Evolutionary conservation across 2,888 invertebrate species (phyloP), one percentile per base, ranked within the genome.

Genomic region (Macrophya annulata): DNA sequence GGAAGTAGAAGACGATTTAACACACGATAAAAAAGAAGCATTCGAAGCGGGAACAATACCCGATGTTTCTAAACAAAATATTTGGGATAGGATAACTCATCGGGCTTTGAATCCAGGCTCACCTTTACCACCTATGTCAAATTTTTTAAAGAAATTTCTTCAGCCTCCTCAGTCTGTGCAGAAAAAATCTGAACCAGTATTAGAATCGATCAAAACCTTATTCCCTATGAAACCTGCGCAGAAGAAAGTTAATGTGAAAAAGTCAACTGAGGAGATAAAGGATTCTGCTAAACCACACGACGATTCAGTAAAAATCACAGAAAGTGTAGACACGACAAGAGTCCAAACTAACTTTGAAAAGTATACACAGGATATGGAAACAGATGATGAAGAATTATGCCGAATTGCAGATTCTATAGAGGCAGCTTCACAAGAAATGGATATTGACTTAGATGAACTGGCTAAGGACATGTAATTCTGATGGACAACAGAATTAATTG

Each of bases 51-150:
- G 89, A 55, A 88, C 51, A 15, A 87, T 91, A 72, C 88, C 88
- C 4, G 86, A 90, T 83, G 88, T 90, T 72, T 85, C 74, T 0
- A 72, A 86, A n/a, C 92, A 92, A 59, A 88, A 90, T 81, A 65
- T 85, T 0, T 92, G 89, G 89, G 88, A 92, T 86, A 85, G 86
- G 21, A 51, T 92, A 25, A 86, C 90, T 0, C 72, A 88, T 87
- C 90, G 92, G 8, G 91, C 90, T 1, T 51, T 92, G 0, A 86
- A 92, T 87, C 90, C 90, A 6, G 83, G 89, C 2, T 85, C 86
- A n/a, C 86, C 90, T 6, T 74, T 92, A n/a, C 88, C 90, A 51
- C 85, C 87, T 2, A 85, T 90, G 48, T 85, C 89, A 1, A 86
- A 88, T 55, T 86, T 89, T 76, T 76, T 92, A 8, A 86, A 85